Evolutionary conservation across 2,888 invertebrate species (phyloP).

Genomic region (Camponotus fellah): DNA sequence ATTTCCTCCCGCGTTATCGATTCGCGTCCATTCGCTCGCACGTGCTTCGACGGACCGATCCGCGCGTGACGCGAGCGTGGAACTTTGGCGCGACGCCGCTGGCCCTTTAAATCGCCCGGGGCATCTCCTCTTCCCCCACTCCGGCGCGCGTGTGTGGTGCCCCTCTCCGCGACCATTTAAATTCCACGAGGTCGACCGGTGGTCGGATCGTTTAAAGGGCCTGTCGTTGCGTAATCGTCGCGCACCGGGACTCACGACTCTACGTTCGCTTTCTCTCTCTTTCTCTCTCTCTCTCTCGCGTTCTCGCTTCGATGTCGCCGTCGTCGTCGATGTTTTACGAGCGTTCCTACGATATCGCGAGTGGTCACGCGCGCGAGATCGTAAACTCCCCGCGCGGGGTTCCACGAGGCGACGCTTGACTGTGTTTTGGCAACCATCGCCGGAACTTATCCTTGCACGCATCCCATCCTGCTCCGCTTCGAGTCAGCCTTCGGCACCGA

Average conservation of each 20-base stretch:
- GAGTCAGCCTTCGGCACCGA: conserved; percentile 44
- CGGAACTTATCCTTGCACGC: not conserved
- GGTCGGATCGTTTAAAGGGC: conserved; percentile 44
- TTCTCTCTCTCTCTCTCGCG: not conserved
- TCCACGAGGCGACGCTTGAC: conserved; percentile 48
- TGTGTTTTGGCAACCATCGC: conserved; percentile 53
- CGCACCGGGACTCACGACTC: not conserved
- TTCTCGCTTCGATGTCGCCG: conserved; percentile 37
- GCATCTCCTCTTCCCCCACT: conserved; percentile 20
- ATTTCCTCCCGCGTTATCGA: not conserved
- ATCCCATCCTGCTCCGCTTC: not conserved
- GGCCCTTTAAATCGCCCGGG: conserved; percentile 62
- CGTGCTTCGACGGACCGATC: conserved; percentile 14
- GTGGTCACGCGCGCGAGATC: conserved; percentile 38
- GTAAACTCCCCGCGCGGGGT: conserved; percentile 46
- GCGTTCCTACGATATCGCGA: conserved; percentile 3
- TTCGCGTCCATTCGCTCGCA: not conserved
- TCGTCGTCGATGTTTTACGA: conserved; percentile 7
- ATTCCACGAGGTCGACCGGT: conserved; percentile 46
- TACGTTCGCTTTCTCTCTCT: not conserved
- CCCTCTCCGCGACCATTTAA: conserved; percentile 56
- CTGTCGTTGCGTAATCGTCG: not conserved
- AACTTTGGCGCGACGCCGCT: conserved; percentile 35
- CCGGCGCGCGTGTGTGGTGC: conserved; percentile 41
- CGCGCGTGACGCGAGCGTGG: conserved; percentile 34